A percentile compares a stretch with the other conserved stretches of the same genome.
These are phyloP conservation scores for Palythoa grandis DNA, from an alignment of 92 coral and sea anemone species.

Conservation along the genomic window DNA sequence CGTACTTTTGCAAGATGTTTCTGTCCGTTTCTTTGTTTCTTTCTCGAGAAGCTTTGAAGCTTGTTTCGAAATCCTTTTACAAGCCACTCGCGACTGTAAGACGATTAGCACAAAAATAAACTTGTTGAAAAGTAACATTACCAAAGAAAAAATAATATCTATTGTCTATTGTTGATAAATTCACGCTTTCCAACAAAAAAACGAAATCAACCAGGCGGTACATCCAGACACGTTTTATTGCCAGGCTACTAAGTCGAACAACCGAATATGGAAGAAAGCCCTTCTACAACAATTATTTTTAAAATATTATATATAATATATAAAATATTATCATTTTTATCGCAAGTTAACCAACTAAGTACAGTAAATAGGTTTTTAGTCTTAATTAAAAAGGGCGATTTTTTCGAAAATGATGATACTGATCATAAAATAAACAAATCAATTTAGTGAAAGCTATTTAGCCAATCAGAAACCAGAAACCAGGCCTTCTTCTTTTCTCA, in stretches of 20 bases:
- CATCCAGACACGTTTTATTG: neutral
- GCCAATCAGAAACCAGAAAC: slow-evolving; percentile 50
- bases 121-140: slow-evolving; percentile 12
- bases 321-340: too few relatives aligned
- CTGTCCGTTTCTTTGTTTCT: slow-evolving; percentile 58
- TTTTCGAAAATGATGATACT: too few relatives aligned
- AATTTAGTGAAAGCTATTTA: too few relatives aligned
- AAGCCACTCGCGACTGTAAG: slow-evolving; percentile 14
- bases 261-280: neutral
- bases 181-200: neutral
- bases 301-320: too few relatives aligned
- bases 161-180: neutral
- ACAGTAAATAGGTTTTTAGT: too few relatives aligned
- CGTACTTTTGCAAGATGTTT: slow-evolving; percentile 65
- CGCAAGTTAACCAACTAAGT: too few relatives aligned
- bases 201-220: slow-evolving; percentile 17
- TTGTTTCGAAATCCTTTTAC: slow-evolving; percentile 53
- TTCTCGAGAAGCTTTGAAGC: slow-evolving; percentile 70
- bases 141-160: neutral
- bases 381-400: too few relatives aligned
- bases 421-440: too few relatives aligned
- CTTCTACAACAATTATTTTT: too few relatives aligned
- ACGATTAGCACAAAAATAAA: slow-evolving; percentile 1
- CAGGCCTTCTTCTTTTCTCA: slow-evolving; percentile 56
- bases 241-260: slow-evolving; percentile 20